Evolutionary conservation across 2,113 vertebrate genomes (phyloP), one percentile per base, ranked within the genome.

Genomic region (Emydocephalus ijimae): DNA sequence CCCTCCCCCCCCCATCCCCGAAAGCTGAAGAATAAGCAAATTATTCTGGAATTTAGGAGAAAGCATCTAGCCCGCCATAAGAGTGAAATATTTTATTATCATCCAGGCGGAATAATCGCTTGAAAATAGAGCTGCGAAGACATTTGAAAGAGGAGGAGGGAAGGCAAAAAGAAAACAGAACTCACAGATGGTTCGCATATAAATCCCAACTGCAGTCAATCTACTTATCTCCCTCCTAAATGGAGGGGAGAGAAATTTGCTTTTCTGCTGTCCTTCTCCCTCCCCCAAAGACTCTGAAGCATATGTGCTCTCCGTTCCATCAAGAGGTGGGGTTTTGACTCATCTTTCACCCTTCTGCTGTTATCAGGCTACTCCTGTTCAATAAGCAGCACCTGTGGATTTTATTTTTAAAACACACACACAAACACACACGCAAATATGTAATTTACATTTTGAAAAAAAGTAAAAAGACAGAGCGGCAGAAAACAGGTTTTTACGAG

Each of bases 111-210:
- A 96, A 96, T 96, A 97, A 96, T 96, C 95, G 97, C 97, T 98
- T 98, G 97, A 98, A 98, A 98, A 98, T 97, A 98, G 97, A 98
- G 96, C 94, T 96, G 97, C 86, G 97, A 97, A 98, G 95, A 95
- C 97, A 96, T 92, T 92, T 45, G 69, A 48, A 55, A 12, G 20
- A n/a, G n/a, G 29, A 21, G 61, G 24, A 26, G n/a, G 88, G 45
- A 55, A 23, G 20, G 21, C 7, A 20, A 29, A 21, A 11, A 20
- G 8, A 4, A 96, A 98, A 95, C 97, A 98, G 97, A 97, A 98
- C 97, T 93, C 97, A 96, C 98, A 98, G 97, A 98, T 98, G 98
- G 98, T 96, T 96, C 92, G 94, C 95, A 96, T 96, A 97, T 94
- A 97, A 95, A 98, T 98, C 97, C 97, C 96, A 95, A 97, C 96